Conservation (phyloP, 2,888 invertebrate genomes). For the Calliopum simillimum region DNA sequence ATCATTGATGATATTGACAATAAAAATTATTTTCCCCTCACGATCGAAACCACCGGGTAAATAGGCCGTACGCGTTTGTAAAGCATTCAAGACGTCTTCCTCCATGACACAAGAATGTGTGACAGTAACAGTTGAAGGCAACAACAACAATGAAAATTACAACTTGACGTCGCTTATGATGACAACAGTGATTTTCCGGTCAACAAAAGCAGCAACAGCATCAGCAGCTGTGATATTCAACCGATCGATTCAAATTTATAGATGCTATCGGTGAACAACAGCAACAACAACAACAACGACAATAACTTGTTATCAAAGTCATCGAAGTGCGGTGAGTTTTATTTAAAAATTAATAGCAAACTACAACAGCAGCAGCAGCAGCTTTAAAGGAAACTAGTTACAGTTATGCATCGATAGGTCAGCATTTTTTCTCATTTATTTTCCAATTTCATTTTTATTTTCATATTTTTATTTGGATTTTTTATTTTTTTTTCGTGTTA, state of each 20-base stretch:
- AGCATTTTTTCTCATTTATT: constrained; percentile 8
- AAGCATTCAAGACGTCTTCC: constrained; percentile 70
- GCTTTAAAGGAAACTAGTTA: constrained; percentile 4
- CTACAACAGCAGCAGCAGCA: constrained; percentile 24
- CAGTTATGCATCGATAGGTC: constrained; percentile 13
- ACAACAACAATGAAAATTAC: no score
- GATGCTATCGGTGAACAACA: not conserved
- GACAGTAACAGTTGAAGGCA: not conserved
- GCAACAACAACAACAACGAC: constrained; percentile 26
- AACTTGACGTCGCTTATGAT: not conserved
- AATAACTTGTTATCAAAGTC: constrained; percentile 29
- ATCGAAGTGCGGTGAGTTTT: constrained; percentile 12
- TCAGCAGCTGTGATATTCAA: constrained; percentile 27
- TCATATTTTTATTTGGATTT: not conserved
- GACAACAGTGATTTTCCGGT: constrained; percentile 28
- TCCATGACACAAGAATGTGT: constrained; percentile 66
- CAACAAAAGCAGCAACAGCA: not conserved
- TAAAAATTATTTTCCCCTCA: constrained; percentile 73
- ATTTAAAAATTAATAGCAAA: no score
- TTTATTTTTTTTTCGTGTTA: not conserved
- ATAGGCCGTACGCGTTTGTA: constrained; percentile 73
- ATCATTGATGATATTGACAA: constrained; percentile 73
- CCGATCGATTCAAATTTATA: no score
- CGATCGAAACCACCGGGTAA: constrained; percentile 77
- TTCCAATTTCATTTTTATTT: not conserved